These are phyloP conservation scores for Neosilurus mollespiculum DNA, from an alignment of 2,797 vertebrate genomes.

Conservation along the genomic window DNA sequence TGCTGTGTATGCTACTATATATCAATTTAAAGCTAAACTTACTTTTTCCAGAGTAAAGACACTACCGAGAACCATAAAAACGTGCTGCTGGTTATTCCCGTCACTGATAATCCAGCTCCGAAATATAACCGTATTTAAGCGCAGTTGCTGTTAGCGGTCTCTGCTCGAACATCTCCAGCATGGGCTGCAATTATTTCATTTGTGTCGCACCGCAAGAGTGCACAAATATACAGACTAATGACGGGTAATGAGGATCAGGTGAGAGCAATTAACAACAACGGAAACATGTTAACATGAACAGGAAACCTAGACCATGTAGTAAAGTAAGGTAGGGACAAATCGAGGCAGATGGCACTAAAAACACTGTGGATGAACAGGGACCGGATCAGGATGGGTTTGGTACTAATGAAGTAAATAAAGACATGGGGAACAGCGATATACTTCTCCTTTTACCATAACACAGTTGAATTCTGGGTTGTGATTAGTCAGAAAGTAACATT, in stretches of 20 bases:
- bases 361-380: neutral
- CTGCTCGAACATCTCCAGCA: neutral
- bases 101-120: neutral
- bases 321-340: neutral
- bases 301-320: neutral
- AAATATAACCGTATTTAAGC: neutral
- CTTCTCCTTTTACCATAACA: neutral
- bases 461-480: neutral
- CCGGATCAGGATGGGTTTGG: neutral
- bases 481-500: neutral
- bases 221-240: constrained; percentile 9
- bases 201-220: neutral
- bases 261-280: constrained; percentile 9
- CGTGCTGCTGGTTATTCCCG: neutral
- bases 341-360: constrained; percentile 1
- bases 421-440: neutral
- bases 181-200: constrained; percentile 16
- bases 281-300: neutral
- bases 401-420: neutral
- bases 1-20: neutral
- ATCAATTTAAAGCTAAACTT: neutral
- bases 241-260: constrained; percentile 11
- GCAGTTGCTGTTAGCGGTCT: neutral
- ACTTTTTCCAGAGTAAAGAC: neutral
- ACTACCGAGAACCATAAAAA: neutral